Base-by-base conservation (phyloP, 2,888 invertebrate genomes). In the Cantharis nigra region DNA sequence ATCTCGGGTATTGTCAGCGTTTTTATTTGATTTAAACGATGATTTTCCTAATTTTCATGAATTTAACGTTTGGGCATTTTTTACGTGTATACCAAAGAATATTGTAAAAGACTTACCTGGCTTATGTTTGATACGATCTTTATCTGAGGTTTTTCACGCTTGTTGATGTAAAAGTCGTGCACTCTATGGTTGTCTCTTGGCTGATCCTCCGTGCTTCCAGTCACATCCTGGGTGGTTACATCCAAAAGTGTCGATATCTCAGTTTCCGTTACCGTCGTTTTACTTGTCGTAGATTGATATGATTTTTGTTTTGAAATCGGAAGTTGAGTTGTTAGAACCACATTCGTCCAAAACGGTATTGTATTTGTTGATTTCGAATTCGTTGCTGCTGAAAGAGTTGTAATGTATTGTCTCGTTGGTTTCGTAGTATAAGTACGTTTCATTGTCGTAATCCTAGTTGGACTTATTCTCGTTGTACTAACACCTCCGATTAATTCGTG, bases 161-260 rank as follows among this genome's bases (percentile, higher is more conserved):
- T 88, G 79, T 83, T 86, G 64, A 87, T 81, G 81, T 88, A 88
- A 83, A 90, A 90, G 71, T 88, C 86, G 82, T 87, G 85, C 75
- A 86, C 85, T 89, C 90, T 86, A 89, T 91, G 85, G 90, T 91
- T 85, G 88, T 91, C 84, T 89, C 91, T 87, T 84, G 90, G 83
- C 85, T 49, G 49, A 49, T 89, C 84, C 83, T 87, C 87, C 86
- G 90, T 85, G 86, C 87, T 84, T 89, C 90, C 81, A 87, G 90
- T 85, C 89, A 90, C 82, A 89, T 91, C 84, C 89, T 90, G 85
- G 87, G 90, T 89, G 78, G 91, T 91, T 70, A 91, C 90, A 81
- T 91, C 92, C 83, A 90, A 90, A 76, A 90, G 89, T 69, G 91
- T 85, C 77, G 85, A 86, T 20, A 81, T 79, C 76, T 85, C 82